Base-by-base conservation (phyloP, 2,797 vertebrate genomes). In the Pangasius mekongensis region DNA sequence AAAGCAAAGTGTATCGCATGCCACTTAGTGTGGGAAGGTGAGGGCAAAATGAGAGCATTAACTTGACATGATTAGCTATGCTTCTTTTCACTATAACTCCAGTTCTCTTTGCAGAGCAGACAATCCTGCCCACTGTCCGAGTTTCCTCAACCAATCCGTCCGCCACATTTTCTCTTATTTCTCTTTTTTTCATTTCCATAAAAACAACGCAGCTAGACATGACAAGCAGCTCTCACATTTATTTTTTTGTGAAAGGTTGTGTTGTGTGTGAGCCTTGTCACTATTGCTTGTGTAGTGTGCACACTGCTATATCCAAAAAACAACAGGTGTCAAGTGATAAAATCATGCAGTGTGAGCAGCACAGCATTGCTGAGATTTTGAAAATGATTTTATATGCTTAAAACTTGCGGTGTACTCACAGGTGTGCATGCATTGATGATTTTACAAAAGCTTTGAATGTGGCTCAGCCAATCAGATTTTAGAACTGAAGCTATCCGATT, bases 291-390 rank as follows among this genome's bases (percentile, higher is more conserved):
- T 69, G n/a, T 69, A 33, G n/a, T 33, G 11, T 69, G n/a, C 11
- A 69, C 66, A 69, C 3, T 69, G n/a, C 66, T 69, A 69, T 33
- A 5, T 67, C n/a, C 11, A 3, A 33, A 69, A 69, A 33, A 30
- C 66, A 30, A 54, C 52, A 14, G 52, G 0, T 54, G 14, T 54
- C 52, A 13, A 60, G 22, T 60, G 22, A 7, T 24, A 33, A 30
- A 33, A 3, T 69, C 66, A 33, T 66, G 47, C 7, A 5, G 3
- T 22, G 66, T 69, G 16, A 69, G 0, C 66, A 69, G 66, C 66
- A 69, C 66, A 69, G 66, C 66, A 69, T 33, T 69, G 66, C 3
- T 69, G 66, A 69, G 66, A 69, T 69, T 69, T 69, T 69, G 66
- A 33, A 33, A 69, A 69, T 69, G 10, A 69, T 6, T 16, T 60